A percentile compares a stretch with the other conserved stretches of the same genome.
Conservation (phyloP, 2,113 vertebrate species). For the Trogon surrucura region DNA sequence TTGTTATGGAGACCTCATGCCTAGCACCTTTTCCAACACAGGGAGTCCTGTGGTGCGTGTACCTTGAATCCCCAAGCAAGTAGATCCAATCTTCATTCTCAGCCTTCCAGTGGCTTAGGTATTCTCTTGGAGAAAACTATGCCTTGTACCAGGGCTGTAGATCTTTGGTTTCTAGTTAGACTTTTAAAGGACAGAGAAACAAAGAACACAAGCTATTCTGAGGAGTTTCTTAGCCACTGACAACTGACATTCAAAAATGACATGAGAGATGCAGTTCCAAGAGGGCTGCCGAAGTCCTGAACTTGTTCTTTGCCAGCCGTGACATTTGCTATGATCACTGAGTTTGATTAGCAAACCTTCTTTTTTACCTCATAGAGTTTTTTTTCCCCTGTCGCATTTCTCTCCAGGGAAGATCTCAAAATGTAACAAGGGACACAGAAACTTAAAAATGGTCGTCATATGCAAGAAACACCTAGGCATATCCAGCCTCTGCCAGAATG, state of each 20-base stretch:
- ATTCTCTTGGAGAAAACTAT: background rate
- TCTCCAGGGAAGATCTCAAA: background rate
- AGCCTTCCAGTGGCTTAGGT: background rate
- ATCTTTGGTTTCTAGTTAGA: background rate
- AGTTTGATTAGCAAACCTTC: background rate
- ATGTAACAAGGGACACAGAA: background rate
- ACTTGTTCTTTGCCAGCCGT: background rate
- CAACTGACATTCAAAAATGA: fast-evolving
- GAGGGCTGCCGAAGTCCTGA: background rate
- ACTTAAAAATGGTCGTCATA: background rate
- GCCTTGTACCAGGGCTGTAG: background rate
- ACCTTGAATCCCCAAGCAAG: background rate
- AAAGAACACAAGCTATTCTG: background rate
- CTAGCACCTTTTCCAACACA: background rate
- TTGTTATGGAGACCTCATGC: background rate
- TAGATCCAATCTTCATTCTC: background rate
- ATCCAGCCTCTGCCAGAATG: background rate
- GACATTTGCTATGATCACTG: background rate
- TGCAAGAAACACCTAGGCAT: fast-evolving
- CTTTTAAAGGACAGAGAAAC: background rate
- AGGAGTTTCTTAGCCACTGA: background rate
- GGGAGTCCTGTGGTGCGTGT: fast-evolving
- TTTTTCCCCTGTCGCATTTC: background rate
- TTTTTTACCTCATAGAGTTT: background rate
- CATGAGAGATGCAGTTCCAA: background rate